Conservation (phyloP, 2,113 vertebrate species). For the Tor tambroides region DNA sequence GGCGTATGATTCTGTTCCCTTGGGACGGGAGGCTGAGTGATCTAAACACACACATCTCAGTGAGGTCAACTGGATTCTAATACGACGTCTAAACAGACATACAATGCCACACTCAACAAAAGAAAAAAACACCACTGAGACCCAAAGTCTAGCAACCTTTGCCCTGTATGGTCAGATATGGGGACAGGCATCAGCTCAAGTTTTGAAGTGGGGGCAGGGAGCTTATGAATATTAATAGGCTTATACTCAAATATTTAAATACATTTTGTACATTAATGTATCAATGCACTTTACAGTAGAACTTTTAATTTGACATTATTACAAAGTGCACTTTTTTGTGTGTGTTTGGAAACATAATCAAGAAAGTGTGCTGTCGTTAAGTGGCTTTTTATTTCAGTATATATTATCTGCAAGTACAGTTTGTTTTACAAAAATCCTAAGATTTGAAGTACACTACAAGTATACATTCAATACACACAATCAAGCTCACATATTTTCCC, state of each 20-base stretch:
- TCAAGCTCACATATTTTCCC: background rate
- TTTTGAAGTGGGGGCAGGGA: background rate
- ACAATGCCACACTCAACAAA: conserved; percentile 9
- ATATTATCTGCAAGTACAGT: background rate
- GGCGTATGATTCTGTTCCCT: background rate
- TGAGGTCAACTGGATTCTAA: conserved; percentile 17
- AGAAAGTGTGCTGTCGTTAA: background rate
- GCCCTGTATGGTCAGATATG: background rate
- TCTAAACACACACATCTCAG: conserved; percentile 23
- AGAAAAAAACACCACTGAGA: background rate
- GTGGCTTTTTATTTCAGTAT: background rate
- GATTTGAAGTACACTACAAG: background rate
- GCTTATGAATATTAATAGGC: background rate
- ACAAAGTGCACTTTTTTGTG: no score
- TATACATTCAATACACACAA: background rate
- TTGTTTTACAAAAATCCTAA: background rate
- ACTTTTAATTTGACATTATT: background rate
- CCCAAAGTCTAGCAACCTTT: background rate
- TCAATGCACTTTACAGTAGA: background rate
- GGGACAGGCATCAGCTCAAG: background rate
- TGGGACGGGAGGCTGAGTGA: background rate
- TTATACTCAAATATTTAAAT: background rate
- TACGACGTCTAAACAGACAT: background rate
- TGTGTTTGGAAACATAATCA: no score
- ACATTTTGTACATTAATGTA: background rate